phyloP scores from a whole-genome alignment of 1,140 invertebrate species.

The Hylaeus anthracinus region DNA sequence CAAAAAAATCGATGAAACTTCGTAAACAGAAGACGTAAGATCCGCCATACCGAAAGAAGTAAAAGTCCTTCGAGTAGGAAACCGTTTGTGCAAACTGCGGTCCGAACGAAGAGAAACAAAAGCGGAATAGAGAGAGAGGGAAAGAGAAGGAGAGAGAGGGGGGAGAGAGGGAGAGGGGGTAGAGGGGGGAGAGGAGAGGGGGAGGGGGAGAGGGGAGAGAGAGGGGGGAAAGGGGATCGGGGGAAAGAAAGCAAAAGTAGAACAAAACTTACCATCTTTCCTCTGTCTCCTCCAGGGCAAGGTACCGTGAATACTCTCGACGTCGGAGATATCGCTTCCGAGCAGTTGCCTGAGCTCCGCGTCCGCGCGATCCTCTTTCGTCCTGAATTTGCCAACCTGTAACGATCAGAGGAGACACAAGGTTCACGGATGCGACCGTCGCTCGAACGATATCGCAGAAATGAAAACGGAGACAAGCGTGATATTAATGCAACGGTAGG shows the following conservation, averaged over 20 bases:
- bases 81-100: neutral
- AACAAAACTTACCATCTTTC: conserved; percentile 79
- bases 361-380: conserved; percentile 90
- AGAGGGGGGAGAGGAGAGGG: too few species aligned
- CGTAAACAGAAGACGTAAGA: neutral
- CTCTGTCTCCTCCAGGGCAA: conserved; percentile 86
- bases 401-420: conserved; percentile 60
- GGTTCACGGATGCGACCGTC: neutral
- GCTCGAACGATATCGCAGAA: conserved; percentile 20
- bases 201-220: too few species aligned
- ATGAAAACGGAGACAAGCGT: conserved; percentile 29
- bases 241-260: neutral
- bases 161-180: too few species aligned
- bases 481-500: conserved; percentile 37
- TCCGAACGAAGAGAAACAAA: neutral
- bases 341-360: conserved; percentile 89
- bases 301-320: conserved; percentile 85
- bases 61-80: neutral
- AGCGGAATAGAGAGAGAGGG: neutral
- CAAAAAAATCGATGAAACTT: neutral
- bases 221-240: too few species aligned
- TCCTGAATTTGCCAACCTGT: conserved; percentile 87
- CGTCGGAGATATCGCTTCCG: conserved; percentile 85
- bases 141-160: too few species aligned
- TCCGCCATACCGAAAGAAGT: neutral